Percentiles rank a stretch among this genome's conserved stretches.
Evolutionary conservation across 1,140 invertebrate species (phyloP).

Genomic region (Coelopa frigida): DNA sequence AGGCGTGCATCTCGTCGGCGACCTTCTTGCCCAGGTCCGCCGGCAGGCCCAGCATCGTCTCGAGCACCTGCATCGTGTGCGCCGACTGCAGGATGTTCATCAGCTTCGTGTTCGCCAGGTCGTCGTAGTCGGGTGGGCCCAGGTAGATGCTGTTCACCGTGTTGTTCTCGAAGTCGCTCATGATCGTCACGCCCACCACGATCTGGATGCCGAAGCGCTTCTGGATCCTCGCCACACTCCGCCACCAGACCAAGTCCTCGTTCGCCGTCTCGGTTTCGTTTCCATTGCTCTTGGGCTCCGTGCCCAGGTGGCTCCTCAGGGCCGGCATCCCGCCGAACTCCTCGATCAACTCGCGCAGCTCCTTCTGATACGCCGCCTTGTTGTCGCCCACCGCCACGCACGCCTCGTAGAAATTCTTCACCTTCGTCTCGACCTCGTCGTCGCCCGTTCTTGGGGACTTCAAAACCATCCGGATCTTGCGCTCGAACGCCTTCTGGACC

Average conservation of each 20-base stretch:
- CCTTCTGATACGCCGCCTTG: slow-evolving; percentile 21
- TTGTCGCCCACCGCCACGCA: slow-evolving; percentile 16
- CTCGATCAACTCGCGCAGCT: slow-evolving; percentile 18
- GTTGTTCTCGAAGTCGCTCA: slow-evolving; percentile 23
- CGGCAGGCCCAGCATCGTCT: slow-evolving; percentile 15
- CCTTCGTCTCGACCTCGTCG: slow-evolving; percentile 19
- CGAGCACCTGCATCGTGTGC: slow-evolving; percentile 5
- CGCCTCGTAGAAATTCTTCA: slow-evolving; percentile 26
- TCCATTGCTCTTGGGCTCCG: not conserved
- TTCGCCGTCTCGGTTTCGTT: slow-evolving; percentile 20
- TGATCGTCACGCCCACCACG: slow-evolving; percentile 22
- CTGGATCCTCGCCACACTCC: slow-evolving; percentile 22
- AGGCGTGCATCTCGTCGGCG: slow-evolving; percentile 9
- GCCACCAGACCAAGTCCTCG: slow-evolving; percentile 29
- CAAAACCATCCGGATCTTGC: slow-evolving; percentile 17
- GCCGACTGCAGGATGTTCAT: slow-evolving; percentile 10
- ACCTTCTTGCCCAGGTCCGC: slow-evolving; percentile 10
- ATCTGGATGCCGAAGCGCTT: slow-evolving; percentile 23
- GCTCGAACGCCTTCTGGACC: slow-evolving; percentile 23
- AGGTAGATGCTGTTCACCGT: slow-evolving; percentile 23
- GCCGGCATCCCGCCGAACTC: slow-evolving; percentile 24
- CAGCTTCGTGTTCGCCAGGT: not conserved
- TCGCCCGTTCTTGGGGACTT: slow-evolving; percentile 13
- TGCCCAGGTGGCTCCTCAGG: slow-evolving; percentile 30
- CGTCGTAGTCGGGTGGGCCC: slow-evolving; percentile 10